phyloP scores from a whole-genome alignment of 2,113 vertebrate genomes.

The Peromyscus polionotus region DNA sequence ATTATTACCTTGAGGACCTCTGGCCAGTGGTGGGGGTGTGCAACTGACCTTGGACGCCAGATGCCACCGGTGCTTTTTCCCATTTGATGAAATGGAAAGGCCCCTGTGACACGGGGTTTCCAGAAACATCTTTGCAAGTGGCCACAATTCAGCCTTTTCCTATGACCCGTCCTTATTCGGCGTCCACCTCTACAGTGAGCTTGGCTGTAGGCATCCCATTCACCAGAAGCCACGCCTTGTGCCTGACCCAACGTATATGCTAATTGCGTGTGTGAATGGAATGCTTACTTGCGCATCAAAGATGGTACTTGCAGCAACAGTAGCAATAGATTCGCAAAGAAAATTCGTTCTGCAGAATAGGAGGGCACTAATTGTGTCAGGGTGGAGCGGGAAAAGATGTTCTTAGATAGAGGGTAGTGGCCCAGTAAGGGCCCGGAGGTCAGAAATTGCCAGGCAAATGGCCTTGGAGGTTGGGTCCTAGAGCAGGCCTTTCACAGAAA shows the following conservation, averaged over 20 bases:
- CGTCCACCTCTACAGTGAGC: neutral
- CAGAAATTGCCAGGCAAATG: neutral
- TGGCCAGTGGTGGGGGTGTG: neutral
- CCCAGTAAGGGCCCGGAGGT: neutral
- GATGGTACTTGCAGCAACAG: neutral
- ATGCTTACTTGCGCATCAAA: neutral
- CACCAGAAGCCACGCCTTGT: neutral
- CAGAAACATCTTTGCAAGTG: slow-evolving; percentile 68
- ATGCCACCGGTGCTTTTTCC: neutral
- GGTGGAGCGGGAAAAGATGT: neutral
- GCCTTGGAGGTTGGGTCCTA: neutral
- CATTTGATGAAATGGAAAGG: neutral
- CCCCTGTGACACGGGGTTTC: slow-evolving; percentile 26
- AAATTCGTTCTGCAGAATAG: neutral
- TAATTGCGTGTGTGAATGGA: neutral
- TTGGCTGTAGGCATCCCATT: neutral
- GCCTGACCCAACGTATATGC: neutral
- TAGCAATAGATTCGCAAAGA: neutral
- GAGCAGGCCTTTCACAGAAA: neutral
- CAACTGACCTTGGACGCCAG: neutral
- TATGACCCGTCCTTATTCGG: neutral
- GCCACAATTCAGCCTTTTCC: neutral
- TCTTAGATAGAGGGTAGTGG: neutral
- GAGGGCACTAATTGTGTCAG: neutral
- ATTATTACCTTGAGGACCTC: neutral